Percentiles rank a stretch among this genome's conserved stretches.
phyloP scores from a whole-genome alignment of 1,140 invertebrate species.

The Rhyacophila brunnea region DNA sequence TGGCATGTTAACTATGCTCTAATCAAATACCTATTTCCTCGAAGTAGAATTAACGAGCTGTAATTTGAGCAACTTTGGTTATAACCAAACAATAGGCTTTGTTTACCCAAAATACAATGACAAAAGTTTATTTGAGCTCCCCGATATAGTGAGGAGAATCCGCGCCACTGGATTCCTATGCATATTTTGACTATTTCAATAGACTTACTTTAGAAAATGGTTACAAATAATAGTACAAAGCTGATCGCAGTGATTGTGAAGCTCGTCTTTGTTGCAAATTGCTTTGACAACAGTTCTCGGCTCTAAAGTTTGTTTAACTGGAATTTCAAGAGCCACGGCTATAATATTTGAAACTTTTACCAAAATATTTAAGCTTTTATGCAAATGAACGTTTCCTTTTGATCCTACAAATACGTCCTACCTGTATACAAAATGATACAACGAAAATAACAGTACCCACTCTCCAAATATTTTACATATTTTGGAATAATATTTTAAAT shows the following conservation, averaged over 20 bases:
- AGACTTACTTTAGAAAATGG: conserved; percentile 15
- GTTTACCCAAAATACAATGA: conserved; percentile 33
- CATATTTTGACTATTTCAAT: conserved; percentile 25
- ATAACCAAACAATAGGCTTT: conserved; percentile 27
- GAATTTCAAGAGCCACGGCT: conserved; percentile 1
- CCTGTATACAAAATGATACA: too few relatives aligned
- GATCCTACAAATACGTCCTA: too few relatives aligned
- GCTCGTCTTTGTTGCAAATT: conserved; percentile 15
- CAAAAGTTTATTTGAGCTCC: conserved; percentile 23
- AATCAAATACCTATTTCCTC: conserved; percentile 20
- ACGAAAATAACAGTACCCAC: too few relatives aligned
- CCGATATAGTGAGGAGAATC: conserved; percentile 3
- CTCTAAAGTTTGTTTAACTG: background rate
- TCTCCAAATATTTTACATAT: too few relatives aligned
- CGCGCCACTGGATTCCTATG: conserved; percentile 9
- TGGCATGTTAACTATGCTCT: conserved; percentile 23
- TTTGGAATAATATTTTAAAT: too few relatives aligned
- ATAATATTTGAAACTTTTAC: background rate
- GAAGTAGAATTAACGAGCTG: conserved; percentile 13
- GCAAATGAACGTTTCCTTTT: background rate
- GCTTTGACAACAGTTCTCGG: background rate
- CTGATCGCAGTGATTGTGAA: conserved; percentile 9
- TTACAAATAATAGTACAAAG: conserved; percentile 9
- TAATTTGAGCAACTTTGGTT: conserved; percentile 23
- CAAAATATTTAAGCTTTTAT: background rate